Evolutionary conservation across 2,113 vertebrate genomes (phyloP), one percentile per base, ranked within the genome.

Genomic region (Eurystomus gularis): DNA sequence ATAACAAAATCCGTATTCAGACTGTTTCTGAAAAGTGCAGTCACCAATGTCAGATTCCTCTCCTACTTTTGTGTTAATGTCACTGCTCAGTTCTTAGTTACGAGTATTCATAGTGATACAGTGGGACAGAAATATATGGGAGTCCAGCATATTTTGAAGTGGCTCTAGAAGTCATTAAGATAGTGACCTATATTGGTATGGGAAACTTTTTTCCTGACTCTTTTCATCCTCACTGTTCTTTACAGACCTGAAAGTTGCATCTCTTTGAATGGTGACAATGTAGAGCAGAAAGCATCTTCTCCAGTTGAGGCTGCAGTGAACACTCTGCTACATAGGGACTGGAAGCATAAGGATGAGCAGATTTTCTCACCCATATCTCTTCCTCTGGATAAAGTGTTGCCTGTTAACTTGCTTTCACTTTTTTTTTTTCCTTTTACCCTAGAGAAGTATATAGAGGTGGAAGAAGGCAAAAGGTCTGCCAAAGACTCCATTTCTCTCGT

Each of bases 281-380:
- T 62, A 83, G 66, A 94, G 57, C 44, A 91, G 82, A 93, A 94
- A 93, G 85, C 39, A 70, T 58, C 18, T 93, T 86, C 87, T 90
- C 85, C 82, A 92, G 55, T 42, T 81, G 75, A 90, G 88, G 58
- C 40, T 94, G 75, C n/a, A 77, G 73, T 75, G 70, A 75, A 44
- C 5, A 10, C 40, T 62, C 54, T 81, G 73, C 70, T 54, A 28
- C 0, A 0, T 40, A 33, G 55, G 61, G 39, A 76, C 37, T 77
- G 76, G 79, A 82, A 80, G 31, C 35, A 26, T 23, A 35, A 58
- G 73, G 60, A 54, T 51, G 33, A 72, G 66, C 37, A 68, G 35
- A 85, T 16, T 35, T 89, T 75, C 81, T 94, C 66, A 55, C 33
- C 29, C 44, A 21, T 48, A 16, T 28, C 8, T 78, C 55, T 48